Base-by-base conservation (phyloP, 2,113 vertebrate genomes). In the Antechinus stuartii region DNA sequence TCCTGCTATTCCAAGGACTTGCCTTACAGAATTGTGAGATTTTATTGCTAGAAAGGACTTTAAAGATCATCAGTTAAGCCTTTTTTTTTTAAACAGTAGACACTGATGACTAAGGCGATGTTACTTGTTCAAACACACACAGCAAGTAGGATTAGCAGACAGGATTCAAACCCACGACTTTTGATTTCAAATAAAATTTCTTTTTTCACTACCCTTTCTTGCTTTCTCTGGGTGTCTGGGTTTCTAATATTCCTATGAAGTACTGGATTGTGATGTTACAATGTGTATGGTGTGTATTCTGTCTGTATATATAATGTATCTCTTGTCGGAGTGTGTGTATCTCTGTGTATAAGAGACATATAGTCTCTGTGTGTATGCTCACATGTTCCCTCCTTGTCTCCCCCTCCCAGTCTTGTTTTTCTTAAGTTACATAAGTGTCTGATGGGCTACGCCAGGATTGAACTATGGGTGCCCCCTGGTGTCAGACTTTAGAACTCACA, bases 381-480 rank as follows among this genome's bases (percentile, higher is more conserved):
- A 42, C 68, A 84, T 84, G 68, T 23, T 84, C n/a, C n/a, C 68
- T 84, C 16, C 61, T 90, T 52, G 50, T 57, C 42, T 61, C 95
- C 92, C 95, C 94, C 97, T 94, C 92, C 93, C 76, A 49, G 91
- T 2, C 68, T 35, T 84, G 68, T 84, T 46, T 89, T 56, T 93
- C 90, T 61, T 30, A 84, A 30, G 93, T 98, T 98, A 97, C 89
- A 26, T 97, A 98, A 97, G 93, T 90, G 0, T 0, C 61, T 9
- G 19, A 52, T 0, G 47, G 56, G 50, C 1, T 84, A 24, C 35
- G 92, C 55, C 92, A 92, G 89, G 90, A 92, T 92, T 96, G 96
- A 94, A 55, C 95, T 56, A 0, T 27, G 95, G 76, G 96, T 96
- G 52, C 97, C 97, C 92, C 92, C 97, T 98, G 92, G 97, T 90